A percentile compares a stretch with the other conserved stretches of the same genome.
These are phyloP conservation scores for Plestiodon gilberti DNA, from an alignment of 2,113 vertebrate species.

Conservation along the genomic window DNA sequence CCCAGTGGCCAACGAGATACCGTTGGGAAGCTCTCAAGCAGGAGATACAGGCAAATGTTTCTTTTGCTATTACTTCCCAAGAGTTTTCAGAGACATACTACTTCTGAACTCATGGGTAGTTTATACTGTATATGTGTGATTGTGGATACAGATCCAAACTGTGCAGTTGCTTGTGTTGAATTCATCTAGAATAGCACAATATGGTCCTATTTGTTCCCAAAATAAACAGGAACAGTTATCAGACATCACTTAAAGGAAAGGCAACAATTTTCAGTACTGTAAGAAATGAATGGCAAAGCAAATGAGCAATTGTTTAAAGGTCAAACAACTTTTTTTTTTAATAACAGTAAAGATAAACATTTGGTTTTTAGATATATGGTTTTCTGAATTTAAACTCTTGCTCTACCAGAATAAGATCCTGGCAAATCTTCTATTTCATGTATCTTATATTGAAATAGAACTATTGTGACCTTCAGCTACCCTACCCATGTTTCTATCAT, in stretches of 20 bases:
- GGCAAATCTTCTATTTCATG: neutral
- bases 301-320: neutral
- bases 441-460: conserved; percentile 9
- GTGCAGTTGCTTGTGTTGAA: neutral
- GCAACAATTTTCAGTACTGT: neutral
- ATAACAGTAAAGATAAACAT: neutral
- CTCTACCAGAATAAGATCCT: neutral
- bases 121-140: neutral
- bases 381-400: neutral
- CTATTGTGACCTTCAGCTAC: conserved; percentile 10
- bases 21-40: too few relatives aligned
- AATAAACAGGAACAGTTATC: neutral
- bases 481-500: conserved; percentile 12
- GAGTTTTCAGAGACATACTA: too few relatives aligned
- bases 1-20: too few relatives aligned
- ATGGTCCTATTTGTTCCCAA: neutral
- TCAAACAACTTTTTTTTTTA: neutral
- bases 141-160: neutral
- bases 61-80: too few relatives aligned
- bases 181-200: neutral
- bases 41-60: too few relatives aligned
- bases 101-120: too few relatives aligned
- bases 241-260: neutral
- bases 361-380: neutral
- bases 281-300: neutral